Evolutionary conservation across 2,113 vertebrate species (phyloP).

Genomic region (Tragelaphus strepsiceros): DNA sequence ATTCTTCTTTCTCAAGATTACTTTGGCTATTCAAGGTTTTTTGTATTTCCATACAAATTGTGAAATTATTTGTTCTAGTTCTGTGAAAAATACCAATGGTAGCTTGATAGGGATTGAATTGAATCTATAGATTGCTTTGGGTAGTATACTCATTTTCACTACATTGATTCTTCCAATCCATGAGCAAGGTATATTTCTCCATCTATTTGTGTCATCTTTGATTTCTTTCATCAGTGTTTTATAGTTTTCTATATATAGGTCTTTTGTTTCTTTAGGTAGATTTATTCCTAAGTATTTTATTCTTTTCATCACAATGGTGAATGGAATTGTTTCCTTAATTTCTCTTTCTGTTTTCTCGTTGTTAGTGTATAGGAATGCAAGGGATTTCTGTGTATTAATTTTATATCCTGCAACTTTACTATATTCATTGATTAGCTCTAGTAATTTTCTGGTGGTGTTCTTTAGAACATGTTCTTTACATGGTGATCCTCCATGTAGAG

Average conservation of each 20-base stretch:
- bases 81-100: not conserved
- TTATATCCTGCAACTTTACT: no score
- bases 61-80: not conserved
- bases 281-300: no score
- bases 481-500: not conserved
- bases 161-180: no score
- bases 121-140: not conserved
- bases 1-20: not conserved
- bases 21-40: not conserved
- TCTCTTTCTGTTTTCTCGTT: not conserved
- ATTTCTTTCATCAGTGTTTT: not conserved
- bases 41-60: not conserved
- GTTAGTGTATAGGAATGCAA: not conserved
- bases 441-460: not conserved
- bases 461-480: not conserved
- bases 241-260: not conserved
- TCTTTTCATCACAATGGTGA: accelerated
- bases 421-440: no score
- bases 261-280: no score
- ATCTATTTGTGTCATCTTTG: no score
- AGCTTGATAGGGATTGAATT: not conserved
- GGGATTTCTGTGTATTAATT: no score
- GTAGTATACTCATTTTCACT: no score
- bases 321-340: no score
- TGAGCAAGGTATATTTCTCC: no score